Evolutionary conservation across 2,113 vertebrate species (phyloP).

Genomic region (Ameiurus melas): DNA sequence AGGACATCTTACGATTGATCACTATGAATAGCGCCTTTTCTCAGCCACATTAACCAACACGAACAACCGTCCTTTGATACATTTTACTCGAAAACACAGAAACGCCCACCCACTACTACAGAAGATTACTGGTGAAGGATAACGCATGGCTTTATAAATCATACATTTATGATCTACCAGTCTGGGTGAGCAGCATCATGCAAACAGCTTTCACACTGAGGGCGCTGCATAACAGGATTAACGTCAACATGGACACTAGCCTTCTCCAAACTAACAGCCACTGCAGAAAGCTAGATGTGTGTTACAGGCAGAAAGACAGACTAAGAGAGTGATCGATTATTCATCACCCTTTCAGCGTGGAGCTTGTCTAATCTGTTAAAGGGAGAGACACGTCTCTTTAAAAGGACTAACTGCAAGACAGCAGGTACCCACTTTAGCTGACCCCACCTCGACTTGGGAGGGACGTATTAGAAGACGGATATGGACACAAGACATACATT

Average conservation of each 20-base stretch:
- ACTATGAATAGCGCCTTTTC: not conserved
- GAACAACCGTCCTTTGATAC: constrained; percentile 18
- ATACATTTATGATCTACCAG: constrained; percentile 32
- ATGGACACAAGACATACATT: constrained; percentile 48
- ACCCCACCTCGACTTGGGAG: constrained; percentile 54
- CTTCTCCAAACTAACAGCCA: constrained; percentile 19
- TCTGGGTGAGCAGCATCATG: constrained; percentile 46
- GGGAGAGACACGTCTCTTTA: constrained; percentile 6
- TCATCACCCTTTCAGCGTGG: constrained; percentile 38
- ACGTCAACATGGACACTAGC: constrained; percentile 31
- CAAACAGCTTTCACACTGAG: constrained; percentile 43
- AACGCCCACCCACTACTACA: constrained; percentile 41
- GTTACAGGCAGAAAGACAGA: constrained; percentile 45
- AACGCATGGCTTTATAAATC: constrained; percentile 36
- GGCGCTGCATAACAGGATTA: constrained; percentile 48
- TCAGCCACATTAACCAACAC: constrained; percentile 8
- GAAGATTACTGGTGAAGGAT: constrained; percentile 41
- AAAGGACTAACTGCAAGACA: constrained; percentile 53
- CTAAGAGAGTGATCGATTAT: constrained; percentile 56
- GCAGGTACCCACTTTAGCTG: constrained; percentile 52
- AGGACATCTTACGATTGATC: constrained; percentile 26
- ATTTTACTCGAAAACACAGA: constrained; percentile 42
- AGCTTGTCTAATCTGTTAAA: constrained; percentile 49
- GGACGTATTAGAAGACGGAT: constrained; percentile 60
- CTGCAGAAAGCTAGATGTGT: constrained; percentile 37